phyloP scores from a whole-genome alignment of 2,113 vertebrate species.

The Oostethus manadensis region DNA sequence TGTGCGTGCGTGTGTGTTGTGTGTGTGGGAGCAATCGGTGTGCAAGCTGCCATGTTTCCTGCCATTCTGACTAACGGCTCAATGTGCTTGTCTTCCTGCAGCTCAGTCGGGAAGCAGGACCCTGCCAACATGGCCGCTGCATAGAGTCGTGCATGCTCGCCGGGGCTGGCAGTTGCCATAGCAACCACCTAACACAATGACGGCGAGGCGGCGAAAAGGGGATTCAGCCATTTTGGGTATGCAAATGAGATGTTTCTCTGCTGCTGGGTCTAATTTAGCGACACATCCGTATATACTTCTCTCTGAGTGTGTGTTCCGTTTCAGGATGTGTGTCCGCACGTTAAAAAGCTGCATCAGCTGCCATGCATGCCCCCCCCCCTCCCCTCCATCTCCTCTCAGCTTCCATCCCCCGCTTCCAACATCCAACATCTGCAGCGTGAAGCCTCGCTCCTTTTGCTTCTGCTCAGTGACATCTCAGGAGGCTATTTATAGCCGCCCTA shows the following conservation, averaged over 20 bases:
- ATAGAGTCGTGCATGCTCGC: slow-evolving; percentile 17
- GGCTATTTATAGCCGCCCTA: slow-evolving; percentile 57
- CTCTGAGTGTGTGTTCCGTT: too few relatives aligned
- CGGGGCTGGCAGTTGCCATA: slow-evolving; percentile 32
- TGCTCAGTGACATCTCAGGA: slow-evolving; percentile 32
- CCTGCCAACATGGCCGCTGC: slow-evolving; percentile 28
- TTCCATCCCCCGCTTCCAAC: slow-evolving; percentile 27
- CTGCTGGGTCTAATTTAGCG: too few relatives aligned
- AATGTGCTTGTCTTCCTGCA: slow-evolving; percentile 40
- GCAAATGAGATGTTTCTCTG: slow-evolving; percentile 19
- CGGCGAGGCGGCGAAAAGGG: slow-evolving; percentile 1
- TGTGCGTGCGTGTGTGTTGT: slow-evolving; percentile 16
- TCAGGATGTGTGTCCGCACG: background rate
- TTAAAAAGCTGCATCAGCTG: background rate
- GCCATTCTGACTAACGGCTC: slow-evolving; percentile 43
- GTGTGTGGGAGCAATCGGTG: slow-evolving; percentile 5
- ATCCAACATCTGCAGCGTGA: slow-evolving; percentile 47
- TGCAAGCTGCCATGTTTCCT: slow-evolving; percentile 32
- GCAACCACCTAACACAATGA: slow-evolving; percentile 39
- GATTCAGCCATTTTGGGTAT: slow-evolving; percentile 45
- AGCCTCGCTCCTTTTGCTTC: slow-evolving; percentile 46
- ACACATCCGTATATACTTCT: too few relatives aligned
- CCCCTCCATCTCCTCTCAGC: slow-evolving; percentile 16
- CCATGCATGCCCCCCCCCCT: slow-evolving; percentile 7
- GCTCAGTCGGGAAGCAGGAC: slow-evolving; percentile 13